Base-by-base conservation (phyloP, 2,888 invertebrate species). In the Cephonodes hylas region DNA sequence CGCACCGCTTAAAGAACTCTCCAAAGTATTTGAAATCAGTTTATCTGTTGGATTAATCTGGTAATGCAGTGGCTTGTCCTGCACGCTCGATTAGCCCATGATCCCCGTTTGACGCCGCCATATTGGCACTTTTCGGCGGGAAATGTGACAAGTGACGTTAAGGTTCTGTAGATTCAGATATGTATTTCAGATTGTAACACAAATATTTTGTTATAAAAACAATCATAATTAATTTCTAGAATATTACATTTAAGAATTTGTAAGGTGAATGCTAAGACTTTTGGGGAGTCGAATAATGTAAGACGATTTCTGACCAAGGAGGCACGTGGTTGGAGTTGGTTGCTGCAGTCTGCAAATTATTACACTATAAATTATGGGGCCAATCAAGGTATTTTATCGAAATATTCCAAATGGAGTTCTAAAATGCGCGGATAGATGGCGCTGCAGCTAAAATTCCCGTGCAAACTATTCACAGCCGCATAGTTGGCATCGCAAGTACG, bases 71-170 rank as follows among this genome's bases (percentile, higher is more conserved):
- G 38, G 38, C 13, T 38, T 38, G 38, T 38, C 61, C 44, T 59
- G 63, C 56, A 68, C 65, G 67, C 60, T 68, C 70, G 69, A 73
- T 74, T 74, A 72, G 27, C 27, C 48, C 15, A 48, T 25, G 5
- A 48, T 25, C 48, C 27, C 15, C 63, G 70, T 73, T 78, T 74
- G 79, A 75, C 77, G 76, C 67, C 66, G 59, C 64, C 70, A 66
- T 70, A 72, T 77, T 71, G 63, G 67, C n/a, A 25, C 15, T 68
- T 73, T 69, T 70, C 63, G 75, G 78, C 75, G 77, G 72, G 66
- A 76, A 79, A 80, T 79, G 70, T 80, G 85, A 81, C 85, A 69
- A 66, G 59, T 63, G 65, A 77, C 80, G 77, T 73, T 44, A 7
- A 20, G 44, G 10, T 44, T 20, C 20, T 27, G 25, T 27, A 8